phyloP scores from a whole-genome alignment of 2,888 invertebrate genomes.

The Cryptus armator region DNA sequence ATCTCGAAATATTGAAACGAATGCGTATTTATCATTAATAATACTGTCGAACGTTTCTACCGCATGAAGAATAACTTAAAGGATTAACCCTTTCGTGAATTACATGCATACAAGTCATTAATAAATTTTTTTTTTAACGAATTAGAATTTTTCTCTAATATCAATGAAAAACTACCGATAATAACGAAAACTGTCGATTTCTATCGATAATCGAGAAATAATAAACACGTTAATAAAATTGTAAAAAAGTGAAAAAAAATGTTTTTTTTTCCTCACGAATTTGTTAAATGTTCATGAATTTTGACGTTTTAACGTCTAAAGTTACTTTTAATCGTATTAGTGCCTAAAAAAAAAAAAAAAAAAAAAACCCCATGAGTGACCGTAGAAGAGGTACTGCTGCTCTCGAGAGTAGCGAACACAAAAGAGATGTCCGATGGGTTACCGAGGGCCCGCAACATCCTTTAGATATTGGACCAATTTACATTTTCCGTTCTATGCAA shows the following conservation, averaged over 20 bases:
- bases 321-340: neutral
- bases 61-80: too few species aligned
- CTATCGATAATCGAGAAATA: too few species aligned
- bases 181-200: too few species aligned
- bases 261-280: neutral
- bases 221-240: neutral
- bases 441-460: conserved; percentile 6
- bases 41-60: too few species aligned
- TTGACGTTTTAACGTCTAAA: neutral
- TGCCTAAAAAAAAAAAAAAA: neutral
- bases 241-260: neutral
- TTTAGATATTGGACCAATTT: conserved; percentile 70
- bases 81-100: too few species aligned
- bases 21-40: too few species aligned
- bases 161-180: too few species aligned
- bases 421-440: conserved; percentile 54
- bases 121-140: too few species aligned
- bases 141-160: too few species aligned
- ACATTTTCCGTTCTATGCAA: conserved; percentile 69
- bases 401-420: conserved; percentile 8
- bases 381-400: neutral
- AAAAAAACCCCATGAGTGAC: too few species aligned
- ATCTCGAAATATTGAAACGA: too few species aligned
- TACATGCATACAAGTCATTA: too few species aligned
- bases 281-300: neutral